Conservation (phyloP, 1,140 invertebrate genomes). For the Thalassaphorura encarpata region DNA sequence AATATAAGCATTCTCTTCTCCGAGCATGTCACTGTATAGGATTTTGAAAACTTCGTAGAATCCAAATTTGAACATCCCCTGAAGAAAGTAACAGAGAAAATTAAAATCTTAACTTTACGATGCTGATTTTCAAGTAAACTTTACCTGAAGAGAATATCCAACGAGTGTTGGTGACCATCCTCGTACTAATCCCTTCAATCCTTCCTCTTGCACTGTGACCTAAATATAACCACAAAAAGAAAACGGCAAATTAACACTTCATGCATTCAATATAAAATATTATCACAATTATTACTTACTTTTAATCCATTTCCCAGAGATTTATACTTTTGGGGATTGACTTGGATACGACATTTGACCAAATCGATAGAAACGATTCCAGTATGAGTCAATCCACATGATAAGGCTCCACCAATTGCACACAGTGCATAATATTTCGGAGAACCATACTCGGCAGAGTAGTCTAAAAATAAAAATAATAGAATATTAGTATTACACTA, state of each 20-base stretch:
- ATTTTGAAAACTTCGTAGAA: slow-evolving; percentile 69
- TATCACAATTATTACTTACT: slow-evolving; percentile 27
- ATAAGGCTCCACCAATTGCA: too few relatives aligned
- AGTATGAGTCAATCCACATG: slow-evolving; percentile 58
- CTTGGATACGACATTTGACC: slow-evolving; percentile 59
- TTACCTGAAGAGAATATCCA: slow-evolving; percentile 52
- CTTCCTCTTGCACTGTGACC: slow-evolving; percentile 48
- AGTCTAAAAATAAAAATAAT: too few relatives aligned
- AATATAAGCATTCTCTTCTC: too few relatives aligned
- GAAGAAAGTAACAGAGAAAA: slow-evolving; percentile 28
- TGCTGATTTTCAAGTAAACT: background rate
- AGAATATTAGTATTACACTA: too few relatives aligned
- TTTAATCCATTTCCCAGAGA: slow-evolving; percentile 45
- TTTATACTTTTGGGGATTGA: slow-evolving; percentile 49
- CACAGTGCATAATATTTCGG: too few relatives aligned
- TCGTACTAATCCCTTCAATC: slow-evolving; percentile 45
- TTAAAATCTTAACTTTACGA: background rate
- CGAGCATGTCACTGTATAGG: slow-evolving; percentile 45
- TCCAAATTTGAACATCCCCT: slow-evolving; percentile 72
- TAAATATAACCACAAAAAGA: slow-evolving; percentile 12
- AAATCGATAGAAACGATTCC: slow-evolving; percentile 55
- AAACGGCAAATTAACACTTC: too few relatives aligned
- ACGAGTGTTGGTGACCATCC: slow-evolving; percentile 60
- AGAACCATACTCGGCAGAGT: too few relatives aligned
- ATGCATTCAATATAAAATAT: too few relatives aligned